phyloP scores from a whole-genome alignment of 2,888 invertebrate species.

The Diabrotica balteata region DNA sequence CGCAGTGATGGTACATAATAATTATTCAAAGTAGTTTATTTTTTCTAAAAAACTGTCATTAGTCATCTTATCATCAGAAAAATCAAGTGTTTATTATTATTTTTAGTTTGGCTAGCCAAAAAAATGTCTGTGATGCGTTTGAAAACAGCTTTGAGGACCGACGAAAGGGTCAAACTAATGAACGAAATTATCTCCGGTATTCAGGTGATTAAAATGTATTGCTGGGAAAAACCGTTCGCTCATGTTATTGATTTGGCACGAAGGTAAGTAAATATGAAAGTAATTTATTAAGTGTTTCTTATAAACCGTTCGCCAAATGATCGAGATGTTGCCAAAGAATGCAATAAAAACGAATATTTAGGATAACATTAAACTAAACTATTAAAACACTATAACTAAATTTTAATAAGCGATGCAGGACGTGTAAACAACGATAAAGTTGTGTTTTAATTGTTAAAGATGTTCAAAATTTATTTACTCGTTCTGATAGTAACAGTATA shows the following conservation, averaged over 20 bases:
- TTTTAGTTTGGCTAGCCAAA: slow-evolving; percentile 55
- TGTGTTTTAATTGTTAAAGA: no score
- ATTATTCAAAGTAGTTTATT: neutral
- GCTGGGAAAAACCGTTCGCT: slow-evolving; percentile 92
- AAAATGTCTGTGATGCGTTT: slow-evolving; percentile 56
- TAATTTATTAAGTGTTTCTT: no score
- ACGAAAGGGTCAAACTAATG: slow-evolving; percentile 73
- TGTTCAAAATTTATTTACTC: no score
- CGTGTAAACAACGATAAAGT: no score
- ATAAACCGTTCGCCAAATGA: no score
- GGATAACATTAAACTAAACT: no score
- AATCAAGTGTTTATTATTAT: slow-evolving; percentile 5
- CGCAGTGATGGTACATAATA: no score
- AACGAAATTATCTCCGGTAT: slow-evolving; percentile 78
- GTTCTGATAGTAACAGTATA: no score
- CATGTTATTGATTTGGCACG: slow-evolving; percentile 80
- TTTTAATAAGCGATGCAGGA: no score
- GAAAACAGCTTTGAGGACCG: slow-evolving; percentile 69
- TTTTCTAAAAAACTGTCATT: neutral
- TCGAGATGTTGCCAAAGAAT: no score
- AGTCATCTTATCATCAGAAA: neutral
- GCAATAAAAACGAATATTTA: no score
- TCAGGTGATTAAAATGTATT: slow-evolving; percentile 95
- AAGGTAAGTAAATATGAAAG: slow-evolving; percentile 62
- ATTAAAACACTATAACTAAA: no score